Conservation (phyloP, 2,888 invertebrate genomes). For the Dasysyrphus tricinctus region DNA sequence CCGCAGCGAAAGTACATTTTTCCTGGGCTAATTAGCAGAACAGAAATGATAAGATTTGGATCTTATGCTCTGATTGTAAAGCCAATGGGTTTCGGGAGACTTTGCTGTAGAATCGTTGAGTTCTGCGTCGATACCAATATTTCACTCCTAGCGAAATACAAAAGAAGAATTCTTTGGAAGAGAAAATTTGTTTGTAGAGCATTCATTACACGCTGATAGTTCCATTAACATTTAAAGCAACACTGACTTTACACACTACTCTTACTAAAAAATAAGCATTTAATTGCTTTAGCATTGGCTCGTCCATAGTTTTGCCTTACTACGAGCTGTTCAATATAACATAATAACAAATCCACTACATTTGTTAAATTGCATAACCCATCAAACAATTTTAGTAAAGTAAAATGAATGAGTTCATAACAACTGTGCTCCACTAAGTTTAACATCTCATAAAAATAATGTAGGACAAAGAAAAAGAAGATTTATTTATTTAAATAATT, state of each 20-base stretch:
- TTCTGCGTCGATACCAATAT: too few species aligned
- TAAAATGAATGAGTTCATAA: not conserved
- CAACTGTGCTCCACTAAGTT: not conserved
- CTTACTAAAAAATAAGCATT: not conserved
- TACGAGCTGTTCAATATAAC: not conserved
- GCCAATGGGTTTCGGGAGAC: too few species aligned
- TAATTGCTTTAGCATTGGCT: not conserved
- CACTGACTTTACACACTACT: not conserved
- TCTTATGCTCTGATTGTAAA: too few species aligned
- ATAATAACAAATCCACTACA: not conserved
- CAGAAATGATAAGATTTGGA: too few species aligned
- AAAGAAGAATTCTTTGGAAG: too few species aligned
- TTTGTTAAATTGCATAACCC: slow-evolving; percentile 1
- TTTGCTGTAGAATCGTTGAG: too few species aligned
- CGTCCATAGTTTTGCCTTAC: not conserved
- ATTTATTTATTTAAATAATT: slow-evolving; percentile 52
- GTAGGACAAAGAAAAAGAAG: slow-evolving; percentile 49
- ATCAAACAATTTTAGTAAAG: not conserved
- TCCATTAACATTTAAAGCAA: not conserved
- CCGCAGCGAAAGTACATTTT: too few species aligned
- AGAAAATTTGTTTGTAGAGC: too few species aligned
- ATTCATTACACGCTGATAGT: too few species aligned
- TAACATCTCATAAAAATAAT: slow-evolving; percentile 3
- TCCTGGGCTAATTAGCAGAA: too few species aligned
- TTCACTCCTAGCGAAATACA: too few species aligned